Evolutionary conservation across 2,888 invertebrate genomes (phyloP).

Genomic region (Acrobasis suavella): DNA sequence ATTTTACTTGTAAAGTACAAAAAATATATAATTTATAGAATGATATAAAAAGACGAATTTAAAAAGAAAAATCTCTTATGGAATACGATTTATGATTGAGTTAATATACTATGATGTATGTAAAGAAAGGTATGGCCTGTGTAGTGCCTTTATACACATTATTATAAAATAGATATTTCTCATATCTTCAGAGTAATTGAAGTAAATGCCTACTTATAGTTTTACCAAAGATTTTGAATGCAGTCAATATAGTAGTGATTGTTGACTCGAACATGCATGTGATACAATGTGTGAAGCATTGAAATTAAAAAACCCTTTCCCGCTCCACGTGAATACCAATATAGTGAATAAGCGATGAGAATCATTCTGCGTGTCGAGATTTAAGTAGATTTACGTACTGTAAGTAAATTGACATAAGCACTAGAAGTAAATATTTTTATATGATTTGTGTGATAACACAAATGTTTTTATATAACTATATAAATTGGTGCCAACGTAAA

Average conservation of each 20-base stretch:
- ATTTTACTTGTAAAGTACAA: slow-evolving; percentile 12
- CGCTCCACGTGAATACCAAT: slow-evolving; percentile 64
- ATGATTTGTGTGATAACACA: slow-evolving; percentile 71
- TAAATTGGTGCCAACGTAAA: slow-evolving; percentile 81
- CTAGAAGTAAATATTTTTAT: slow-evolving; percentile 79
- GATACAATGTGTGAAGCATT: slow-evolving; percentile 28
- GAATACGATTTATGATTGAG: neutral
- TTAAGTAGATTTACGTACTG: slow-evolving; percentile 67
- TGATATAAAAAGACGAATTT: slow-evolving; percentile 16
- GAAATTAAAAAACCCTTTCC: slow-evolving; percentile 49
- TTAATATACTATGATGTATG: slow-evolving; percentile 8
- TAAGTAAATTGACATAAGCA: slow-evolving; percentile 74
- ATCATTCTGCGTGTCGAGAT: slow-evolving; percentile 76
- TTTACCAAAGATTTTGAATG: slow-evolving; percentile 52
- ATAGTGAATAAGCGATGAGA: slow-evolving; percentile 67
- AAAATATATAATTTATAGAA: slow-evolving; percentile 10
- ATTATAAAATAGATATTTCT: slow-evolving; percentile 21
- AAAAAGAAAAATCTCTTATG: neutral
- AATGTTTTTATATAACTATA: slow-evolving; percentile 75
- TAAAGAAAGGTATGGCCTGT: slow-evolving; percentile 33
- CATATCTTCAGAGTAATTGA: slow-evolving; percentile 22
- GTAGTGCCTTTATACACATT: slow-evolving; percentile 14
- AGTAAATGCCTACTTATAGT: slow-evolving; percentile 25
- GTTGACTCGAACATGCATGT: slow-evolving; percentile 27
- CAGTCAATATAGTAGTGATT: slow-evolving; percentile 23